Conservation (phyloP, 2,888 invertebrate species). For the Rhabditoides inermis region DNA sequence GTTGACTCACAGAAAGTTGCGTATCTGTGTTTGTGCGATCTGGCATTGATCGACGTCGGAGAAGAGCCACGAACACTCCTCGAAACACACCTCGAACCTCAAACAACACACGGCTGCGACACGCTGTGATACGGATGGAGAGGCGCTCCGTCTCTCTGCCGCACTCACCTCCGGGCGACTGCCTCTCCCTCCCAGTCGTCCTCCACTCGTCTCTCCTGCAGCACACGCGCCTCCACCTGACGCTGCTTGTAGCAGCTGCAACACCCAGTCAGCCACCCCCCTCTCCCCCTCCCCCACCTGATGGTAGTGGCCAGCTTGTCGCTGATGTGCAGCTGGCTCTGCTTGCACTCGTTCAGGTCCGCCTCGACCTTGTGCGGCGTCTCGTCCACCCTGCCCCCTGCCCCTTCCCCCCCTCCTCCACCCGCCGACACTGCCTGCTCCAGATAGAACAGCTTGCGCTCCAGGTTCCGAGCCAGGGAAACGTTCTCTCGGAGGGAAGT, state of each 20-base stretch:
- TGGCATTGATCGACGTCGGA: conserved; percentile 97
- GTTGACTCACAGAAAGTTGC: conserved; percentile 75
- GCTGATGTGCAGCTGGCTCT: conserved; percentile 71
- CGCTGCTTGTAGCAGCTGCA: conserved; percentile 54
- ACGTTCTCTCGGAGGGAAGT: conserved; percentile 58
- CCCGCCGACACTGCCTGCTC: conserved; percentile 58
- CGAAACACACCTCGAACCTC: conserved; percentile 73
- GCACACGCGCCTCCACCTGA: conserved; percentile 49
- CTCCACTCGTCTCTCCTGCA: conserved; percentile 63
- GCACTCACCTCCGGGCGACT: too few relatives aligned
- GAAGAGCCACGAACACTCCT: conserved; percentile 91
- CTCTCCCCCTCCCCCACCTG: conserved; percentile 59
- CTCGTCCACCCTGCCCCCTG: conserved; percentile 14
- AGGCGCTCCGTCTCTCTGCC: too few relatives aligned
- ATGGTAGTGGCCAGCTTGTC: conserved; percentile 92
- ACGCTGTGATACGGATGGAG: too few relatives aligned
- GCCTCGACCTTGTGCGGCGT: conserved; percentile 49
- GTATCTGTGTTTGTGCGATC: conserved; percentile 85
- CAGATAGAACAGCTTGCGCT: conserved; percentile 56
- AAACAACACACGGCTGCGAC: too few relatives aligned
- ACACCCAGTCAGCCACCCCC: background rate
- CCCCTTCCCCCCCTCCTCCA: conserved; percentile 5
- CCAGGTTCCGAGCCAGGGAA: conserved; percentile 73
- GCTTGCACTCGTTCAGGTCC: conserved; percentile 51
- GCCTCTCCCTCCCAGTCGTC: conserved; percentile 64